A percentile compares a stretch with the other conserved stretches of the same genome.
These are phyloP conservation scores for Podarcis siculus DNA, from an alignment of 2,797 vertebrate genomes.

Conservation along the genomic window DNA sequence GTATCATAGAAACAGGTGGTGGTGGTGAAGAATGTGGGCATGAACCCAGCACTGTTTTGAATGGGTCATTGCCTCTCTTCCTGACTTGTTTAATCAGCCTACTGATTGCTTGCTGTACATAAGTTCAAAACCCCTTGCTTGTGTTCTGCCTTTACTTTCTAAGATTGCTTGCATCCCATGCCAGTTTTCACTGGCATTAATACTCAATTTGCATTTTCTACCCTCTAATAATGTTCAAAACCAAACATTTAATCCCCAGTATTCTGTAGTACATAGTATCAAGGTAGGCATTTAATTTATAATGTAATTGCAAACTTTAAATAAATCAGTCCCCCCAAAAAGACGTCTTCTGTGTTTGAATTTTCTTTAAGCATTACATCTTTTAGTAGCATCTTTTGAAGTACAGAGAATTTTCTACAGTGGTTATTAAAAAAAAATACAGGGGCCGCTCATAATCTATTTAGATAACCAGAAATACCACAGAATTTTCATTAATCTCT, in stretches of 20 bases:
- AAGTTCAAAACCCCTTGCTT: background rate
- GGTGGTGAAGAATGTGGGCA: too few species aligned
- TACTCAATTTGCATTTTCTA: background rate
- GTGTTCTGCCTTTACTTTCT: background rate
- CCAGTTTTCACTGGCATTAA: background rate
- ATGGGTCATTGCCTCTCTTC: background rate
- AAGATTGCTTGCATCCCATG: background rate
- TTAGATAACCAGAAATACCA: slow-evolving; percentile 32
- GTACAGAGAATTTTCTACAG: slow-evolving; percentile 1
- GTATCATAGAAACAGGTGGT: too few species aligned
- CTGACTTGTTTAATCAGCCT: background rate
- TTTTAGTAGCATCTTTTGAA: slow-evolving; percentile 15
- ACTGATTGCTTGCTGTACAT: background rate
- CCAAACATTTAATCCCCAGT: background rate
- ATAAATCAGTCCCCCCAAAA: background rate
- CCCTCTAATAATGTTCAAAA: slow-evolving; percentile 5
- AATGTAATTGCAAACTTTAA: slow-evolving; percentile 9
- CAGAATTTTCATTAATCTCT: slow-evolving; percentile 48
- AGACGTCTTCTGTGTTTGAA: slow-evolving; percentile 16
- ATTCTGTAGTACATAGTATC: background rate
- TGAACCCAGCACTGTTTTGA: background rate
- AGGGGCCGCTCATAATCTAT: slow-evolving; percentile 35
- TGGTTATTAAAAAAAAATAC: background rate
- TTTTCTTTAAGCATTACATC: slow-evolving; percentile 19
- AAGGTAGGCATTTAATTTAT: background rate